Evolutionary conservation across 1,140 invertebrate genomes (phyloP).

Genomic region (Chironomus tepperi): DNA sequence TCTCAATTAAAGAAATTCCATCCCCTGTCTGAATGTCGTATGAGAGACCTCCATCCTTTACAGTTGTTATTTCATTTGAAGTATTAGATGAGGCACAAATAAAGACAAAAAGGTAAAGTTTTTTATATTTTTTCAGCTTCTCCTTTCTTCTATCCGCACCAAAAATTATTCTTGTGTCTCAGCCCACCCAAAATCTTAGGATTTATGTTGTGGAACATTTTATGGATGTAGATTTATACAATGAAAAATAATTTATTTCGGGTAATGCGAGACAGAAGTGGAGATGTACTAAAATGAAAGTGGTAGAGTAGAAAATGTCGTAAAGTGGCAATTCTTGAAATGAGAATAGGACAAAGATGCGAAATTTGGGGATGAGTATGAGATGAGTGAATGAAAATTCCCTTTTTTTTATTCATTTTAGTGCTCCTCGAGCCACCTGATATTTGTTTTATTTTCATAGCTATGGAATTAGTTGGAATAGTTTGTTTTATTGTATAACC

Average conservation of each 20-base stretch:
- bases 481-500: not conserved
- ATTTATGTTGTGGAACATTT: constrained; percentile 13
- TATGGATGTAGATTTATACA: constrained; percentile 7
- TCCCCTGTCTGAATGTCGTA: not conserved
- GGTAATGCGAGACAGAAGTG: not conserved
- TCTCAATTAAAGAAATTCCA: not conserved
- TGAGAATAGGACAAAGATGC: not conserved
- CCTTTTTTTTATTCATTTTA: not conserved
- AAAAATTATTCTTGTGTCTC: not conserved
- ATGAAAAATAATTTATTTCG: not conserved
- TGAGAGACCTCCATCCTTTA: not conserved
- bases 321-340: constrained; percentile 13
- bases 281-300: not conserved
- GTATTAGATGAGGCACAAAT: not conserved
- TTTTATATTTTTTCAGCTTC: not conserved
- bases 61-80: not conserved
- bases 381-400: too few species aligned
- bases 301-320: not conserved
- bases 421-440: not conserved
- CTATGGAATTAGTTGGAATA: not conserved
- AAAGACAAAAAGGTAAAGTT: constrained; percentile 1
- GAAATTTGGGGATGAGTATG: too few species aligned
- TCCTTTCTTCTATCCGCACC: not conserved
- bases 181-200: not conserved
- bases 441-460: constrained; percentile 2